phyloP scores from a whole-genome alignment of 1,140 invertebrate species.

The Macrocentrus cingulum region DNA sequence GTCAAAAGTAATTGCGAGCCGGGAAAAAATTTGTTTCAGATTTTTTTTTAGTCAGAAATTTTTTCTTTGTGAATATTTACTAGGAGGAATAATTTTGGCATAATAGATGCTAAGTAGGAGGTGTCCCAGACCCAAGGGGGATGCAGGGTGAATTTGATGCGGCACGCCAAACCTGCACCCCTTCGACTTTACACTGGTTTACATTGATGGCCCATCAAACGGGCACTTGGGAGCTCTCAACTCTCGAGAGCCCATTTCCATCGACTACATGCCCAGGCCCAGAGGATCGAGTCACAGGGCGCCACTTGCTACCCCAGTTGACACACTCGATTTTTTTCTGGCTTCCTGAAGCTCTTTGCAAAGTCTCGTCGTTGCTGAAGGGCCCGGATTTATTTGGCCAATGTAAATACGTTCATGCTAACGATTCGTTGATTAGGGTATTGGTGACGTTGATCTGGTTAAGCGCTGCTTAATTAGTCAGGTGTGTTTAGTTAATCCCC shows the following conservation, averaged over 20 bases:
- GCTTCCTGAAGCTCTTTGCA: too few species aligned
- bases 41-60: too few species aligned
- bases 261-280: conserved; percentile 31
- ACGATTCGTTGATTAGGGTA: conserved; percentile 52
- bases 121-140: too few species aligned
- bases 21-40: too few species aligned
- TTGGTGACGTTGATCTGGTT: conserved; percentile 53
- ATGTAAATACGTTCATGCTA: conserved; percentile 48
- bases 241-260: conserved; percentile 43
- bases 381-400: conserved; percentile 39
- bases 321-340: conserved; percentile 33
- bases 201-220: conserved; percentile 51
- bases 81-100: not conserved
- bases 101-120: conserved; percentile 1
- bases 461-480: conserved; percentile 52
- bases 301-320: conserved; percentile 6
- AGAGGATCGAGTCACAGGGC: too few species aligned
- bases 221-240: conserved; percentile 38
- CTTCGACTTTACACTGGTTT: conserved; percentile 49
- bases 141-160: not conserved
- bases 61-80: conserved; percentile 4
- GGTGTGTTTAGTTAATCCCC: conserved; percentile 51
- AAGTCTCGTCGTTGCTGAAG: not conserved
- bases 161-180: conserved; percentile 8
- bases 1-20: too few species aligned